Base-by-base conservation (phyloP, 2,113 vertebrate genomes). In the Rhinichthys klamathensis region DNA sequence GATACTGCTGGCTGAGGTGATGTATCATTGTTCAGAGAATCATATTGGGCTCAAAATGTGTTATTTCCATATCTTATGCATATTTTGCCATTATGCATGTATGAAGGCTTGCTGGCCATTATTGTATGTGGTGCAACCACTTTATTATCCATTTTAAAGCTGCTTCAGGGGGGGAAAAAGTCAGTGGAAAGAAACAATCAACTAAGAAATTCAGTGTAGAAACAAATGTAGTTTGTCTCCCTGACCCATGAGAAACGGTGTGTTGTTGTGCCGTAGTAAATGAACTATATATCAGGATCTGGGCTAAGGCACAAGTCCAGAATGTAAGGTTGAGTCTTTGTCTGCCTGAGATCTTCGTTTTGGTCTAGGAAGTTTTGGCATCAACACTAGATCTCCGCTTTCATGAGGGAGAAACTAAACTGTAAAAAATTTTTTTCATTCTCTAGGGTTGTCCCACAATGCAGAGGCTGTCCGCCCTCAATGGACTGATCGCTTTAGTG, bases 391-490 rank as follows among this genome's bases (percentile, higher is more conserved):
- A 63, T 27, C 78, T 65, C 32, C 32, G 51, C 30, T 60, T 78
- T 74, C 72, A 74, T 27, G 35, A 38, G 38, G 21, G 15, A 46
- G 8, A 67, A 69, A 30, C 18, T 79, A 13, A 21, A 46, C 54
- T 18, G 23, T 72, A 6, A 67, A 21, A 13, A 46, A 23, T 80
- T 25, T 46, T 3, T 25, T 23, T 11, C 2, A 21, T 35, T 82
- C 12, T 63, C 23, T 88, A 99, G 98, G 96, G 96, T 1, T 95
- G 96, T 91, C 96, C 97, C 25, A 99, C 97, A 15, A 98, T 98
- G 97, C 97, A 98, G 83, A 95, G 97, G n/a, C 93, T 99, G 90
- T 96, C 98, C 72, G 97, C 98, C 23, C 89, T 97, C 49, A 97
- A 92, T 83, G 97, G 98, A 1, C 92, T 98, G 88, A 96, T 99